A percentile compares a stretch with the other conserved stretches of the same genome.
Conservation (phyloP, 2,797 vertebrate genomes). For the Cyprinodon diabolis region DNA sequence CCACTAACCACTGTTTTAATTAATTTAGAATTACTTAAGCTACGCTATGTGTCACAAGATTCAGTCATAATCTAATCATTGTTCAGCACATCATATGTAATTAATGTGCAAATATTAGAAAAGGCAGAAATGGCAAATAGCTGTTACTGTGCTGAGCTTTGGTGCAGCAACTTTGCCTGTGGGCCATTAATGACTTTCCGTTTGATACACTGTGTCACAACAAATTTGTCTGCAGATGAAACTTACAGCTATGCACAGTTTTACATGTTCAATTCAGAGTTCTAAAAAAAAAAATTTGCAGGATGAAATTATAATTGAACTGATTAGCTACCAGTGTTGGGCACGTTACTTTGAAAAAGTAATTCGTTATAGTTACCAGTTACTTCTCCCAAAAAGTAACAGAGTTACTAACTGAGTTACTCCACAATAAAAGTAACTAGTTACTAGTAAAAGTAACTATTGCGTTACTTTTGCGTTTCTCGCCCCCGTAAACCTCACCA, state of each 20-base stretch:
- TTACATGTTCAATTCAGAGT: background rate
- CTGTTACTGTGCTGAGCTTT: background rate
- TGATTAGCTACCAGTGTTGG: background rate
- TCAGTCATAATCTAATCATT: slow-evolving; percentile 10
- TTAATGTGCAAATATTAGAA: slow-evolving; percentile 19
- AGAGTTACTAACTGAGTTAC: too few species aligned
- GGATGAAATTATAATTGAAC: background rate
- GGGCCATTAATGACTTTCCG: background rate
- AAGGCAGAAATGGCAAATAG: slow-evolving; percentile 1
- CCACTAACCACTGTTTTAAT: slow-evolving; percentile 18
- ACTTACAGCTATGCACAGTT: background rate
- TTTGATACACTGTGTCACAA: background rate
- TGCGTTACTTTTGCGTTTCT: too few species aligned
- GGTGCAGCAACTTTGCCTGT: slow-evolving; percentile 2
- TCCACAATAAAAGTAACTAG: too few species aligned
- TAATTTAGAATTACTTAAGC: slow-evolving; percentile 25
- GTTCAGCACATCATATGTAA: slow-evolving; percentile 6
- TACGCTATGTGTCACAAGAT: slow-evolving; percentile 8
- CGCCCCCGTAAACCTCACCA: too few species aligned
- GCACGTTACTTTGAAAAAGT: too few species aligned
- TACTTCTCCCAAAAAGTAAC: too few species aligned
- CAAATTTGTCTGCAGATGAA: slow-evolving; percentile 3
- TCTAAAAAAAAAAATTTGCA: background rate
- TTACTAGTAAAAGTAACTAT: too few species aligned
- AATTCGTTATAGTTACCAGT: too few species aligned